These are phyloP conservation scores for Illadopsis cleaveri DNA, from an alignment of 2,113 vertebrate species.

Conservation along the genomic window DNA sequence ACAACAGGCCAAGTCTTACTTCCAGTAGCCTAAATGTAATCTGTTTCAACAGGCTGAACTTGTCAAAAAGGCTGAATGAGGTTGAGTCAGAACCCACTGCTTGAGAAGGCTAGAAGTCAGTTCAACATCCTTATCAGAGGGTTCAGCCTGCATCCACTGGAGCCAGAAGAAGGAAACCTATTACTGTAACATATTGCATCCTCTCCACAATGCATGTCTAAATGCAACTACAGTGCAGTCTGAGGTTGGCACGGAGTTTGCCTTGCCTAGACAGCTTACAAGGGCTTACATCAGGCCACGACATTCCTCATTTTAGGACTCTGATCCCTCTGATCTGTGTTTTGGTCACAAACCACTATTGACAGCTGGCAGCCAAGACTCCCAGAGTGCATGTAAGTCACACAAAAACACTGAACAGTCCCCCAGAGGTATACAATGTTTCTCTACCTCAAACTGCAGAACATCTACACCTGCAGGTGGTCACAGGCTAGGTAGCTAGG, in stretches of 20 bases:
- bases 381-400: neutral
- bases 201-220: neutral
- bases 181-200: neutral
- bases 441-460: neutral
- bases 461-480: neutral
- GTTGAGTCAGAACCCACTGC: neutral
- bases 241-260: neutral
- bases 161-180: neutral
- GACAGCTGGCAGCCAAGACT: neutral
- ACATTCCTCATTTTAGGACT: neutral
- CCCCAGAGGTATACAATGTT: neutral
- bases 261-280: neutral
- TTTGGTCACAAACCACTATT: neutral
- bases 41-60: neutral
- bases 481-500: neutral
- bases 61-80: neutral
- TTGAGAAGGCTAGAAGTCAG: neutral
- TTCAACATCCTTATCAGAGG: neutral
- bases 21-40: neutral
- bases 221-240: neutral
- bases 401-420: neutral
- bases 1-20: neutral
- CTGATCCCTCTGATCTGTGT: neutral
- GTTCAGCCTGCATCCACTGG: neutral
- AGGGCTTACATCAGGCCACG: neutral